Conservation (phyloP, 2,113 vertebrate species). For the Narcine bancroftii region DNA sequence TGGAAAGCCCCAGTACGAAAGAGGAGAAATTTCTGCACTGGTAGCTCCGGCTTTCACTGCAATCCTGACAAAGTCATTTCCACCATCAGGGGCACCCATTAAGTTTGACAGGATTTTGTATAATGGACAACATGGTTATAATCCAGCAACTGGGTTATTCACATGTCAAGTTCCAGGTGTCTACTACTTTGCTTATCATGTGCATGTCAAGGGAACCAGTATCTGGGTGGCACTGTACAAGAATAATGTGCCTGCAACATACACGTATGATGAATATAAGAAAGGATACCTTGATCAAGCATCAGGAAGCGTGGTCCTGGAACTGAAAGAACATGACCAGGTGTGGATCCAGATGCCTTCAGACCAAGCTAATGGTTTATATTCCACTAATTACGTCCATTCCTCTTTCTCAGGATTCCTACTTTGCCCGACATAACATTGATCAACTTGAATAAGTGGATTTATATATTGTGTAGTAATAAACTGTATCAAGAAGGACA, state of each 20-base stretch:
- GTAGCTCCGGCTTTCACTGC: conserved; percentile 86
- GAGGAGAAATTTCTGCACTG: conserved; percentile 71
- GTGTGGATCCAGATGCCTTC: conserved; percentile 98
- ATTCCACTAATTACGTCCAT: conserved; percentile 96
- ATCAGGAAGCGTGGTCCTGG: conserved; percentile 90
- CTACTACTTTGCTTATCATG: conserved; percentile 96
- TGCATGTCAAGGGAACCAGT: conserved; percentile 94
- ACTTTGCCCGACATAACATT: conserved; percentile 90
- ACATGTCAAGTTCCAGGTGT: conserved; percentile 84
- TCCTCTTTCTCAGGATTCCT: conserved; percentile 97
- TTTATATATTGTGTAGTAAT: conserved; percentile 28
- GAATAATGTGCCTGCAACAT: conserved; percentile 97
- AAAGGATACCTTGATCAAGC: conserved; percentile 99
- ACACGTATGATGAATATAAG: conserved; percentile 98
- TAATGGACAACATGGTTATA: conserved; percentile 90
- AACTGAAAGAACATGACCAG: conserved; percentile 90
- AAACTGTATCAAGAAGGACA: conserved; percentile 31
- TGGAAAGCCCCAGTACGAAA: conserved; percentile 68
- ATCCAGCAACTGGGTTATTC: conserved; percentile 82
- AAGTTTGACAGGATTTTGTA: conserved; percentile 95
- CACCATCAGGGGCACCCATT: conserved; percentile 86
- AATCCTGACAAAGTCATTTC: conserved; percentile 87
- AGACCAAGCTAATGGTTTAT: conserved; percentile 93
- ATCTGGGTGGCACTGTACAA: conserved; percentile 97
- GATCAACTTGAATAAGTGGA: conserved; percentile 33